Conservation (phyloP, 2,797 vertebrate species). For the Semotilus atromaculatus region DNA sequence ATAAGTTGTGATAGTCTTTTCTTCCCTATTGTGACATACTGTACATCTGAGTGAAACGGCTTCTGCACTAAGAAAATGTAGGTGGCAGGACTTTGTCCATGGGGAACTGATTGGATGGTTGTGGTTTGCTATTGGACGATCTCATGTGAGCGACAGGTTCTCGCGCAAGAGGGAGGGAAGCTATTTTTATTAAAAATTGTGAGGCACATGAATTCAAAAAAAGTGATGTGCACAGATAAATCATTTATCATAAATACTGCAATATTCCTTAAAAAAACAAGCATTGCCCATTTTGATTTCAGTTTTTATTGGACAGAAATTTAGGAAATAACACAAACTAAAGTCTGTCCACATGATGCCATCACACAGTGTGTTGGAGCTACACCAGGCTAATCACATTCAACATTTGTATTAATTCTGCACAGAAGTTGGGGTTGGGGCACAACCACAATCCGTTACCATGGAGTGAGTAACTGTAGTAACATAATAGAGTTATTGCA, state of each 20-base stretch:
- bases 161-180: not conserved
- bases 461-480: not conserved
- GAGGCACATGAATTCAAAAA: not conserved
- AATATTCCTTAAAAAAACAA: not conserved
- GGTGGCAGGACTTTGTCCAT: not conserved
- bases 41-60: not conserved
- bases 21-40: not conserved
- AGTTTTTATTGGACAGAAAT: not conserved
- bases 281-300: not conserved
- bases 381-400: not conserved
- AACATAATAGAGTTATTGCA: not conserved
- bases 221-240: not conserved
- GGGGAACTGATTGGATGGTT: not conserved
- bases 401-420: not conserved
- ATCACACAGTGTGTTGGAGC: not conserved
- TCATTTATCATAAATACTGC: not conserved
- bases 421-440: not conserved
- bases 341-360: not conserved
- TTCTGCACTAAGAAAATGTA: not conserved
- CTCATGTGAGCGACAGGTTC: not conserved
- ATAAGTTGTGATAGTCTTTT: not conserved
- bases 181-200: not conserved
- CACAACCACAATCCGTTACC: not conserved
- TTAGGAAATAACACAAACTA: not conserved
- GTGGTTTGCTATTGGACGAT: not conserved